phyloP scores from a whole-genome alignment of 2,888 invertebrate species.

The Melinopterus prodromus region DNA sequence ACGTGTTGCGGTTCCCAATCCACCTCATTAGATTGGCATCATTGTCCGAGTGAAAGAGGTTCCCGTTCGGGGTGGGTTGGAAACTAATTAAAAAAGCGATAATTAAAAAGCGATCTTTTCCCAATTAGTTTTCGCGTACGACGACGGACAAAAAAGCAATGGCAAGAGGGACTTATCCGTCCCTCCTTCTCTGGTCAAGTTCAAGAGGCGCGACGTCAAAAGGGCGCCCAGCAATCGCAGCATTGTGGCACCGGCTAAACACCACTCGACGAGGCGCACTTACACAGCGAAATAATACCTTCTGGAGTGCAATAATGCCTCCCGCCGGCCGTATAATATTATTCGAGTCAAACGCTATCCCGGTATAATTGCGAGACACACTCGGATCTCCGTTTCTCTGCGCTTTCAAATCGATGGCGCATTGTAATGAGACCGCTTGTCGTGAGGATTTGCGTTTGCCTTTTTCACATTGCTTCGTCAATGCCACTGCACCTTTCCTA shows the following conservation, averaged over 20 bases:
- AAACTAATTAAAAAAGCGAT: conserved; percentile 10
- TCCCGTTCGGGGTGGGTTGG: not conserved
- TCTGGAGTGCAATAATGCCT: conserved; percentile 49
- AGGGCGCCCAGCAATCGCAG: conserved; percentile 6
- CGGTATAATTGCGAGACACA: conserved; percentile 39
- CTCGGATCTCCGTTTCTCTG: not conserved
- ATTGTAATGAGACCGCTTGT: conserved; percentile 21
- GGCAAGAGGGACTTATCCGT: not conserved
- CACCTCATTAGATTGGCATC: conserved; percentile 1
- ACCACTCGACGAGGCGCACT: conserved; percentile 22
- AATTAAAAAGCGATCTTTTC: conserved; percentile 17
- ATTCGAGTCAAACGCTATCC: conserved; percentile 45
- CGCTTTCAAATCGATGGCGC: not conserved
- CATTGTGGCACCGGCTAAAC: conserved; percentile 16
- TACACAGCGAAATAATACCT: conserved; percentile 4
- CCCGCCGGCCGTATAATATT: conserved; percentile 55
- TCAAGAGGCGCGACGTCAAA: conserved; percentile 12
- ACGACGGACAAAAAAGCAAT: not conserved
- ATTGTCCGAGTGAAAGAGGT: not conserved
- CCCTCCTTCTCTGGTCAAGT: not conserved
- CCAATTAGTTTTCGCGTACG: not conserved
- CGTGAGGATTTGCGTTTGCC: conserved; percentile 27
- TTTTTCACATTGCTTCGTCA: conserved; percentile 6
- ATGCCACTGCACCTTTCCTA: not conserved
- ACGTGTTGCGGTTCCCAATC: conserved; percentile 49